phyloP scores from a whole-genome alignment of 37 sponge, comb jelly and placozoan genomes.

The Trichoplax adhaerens region DNA sequence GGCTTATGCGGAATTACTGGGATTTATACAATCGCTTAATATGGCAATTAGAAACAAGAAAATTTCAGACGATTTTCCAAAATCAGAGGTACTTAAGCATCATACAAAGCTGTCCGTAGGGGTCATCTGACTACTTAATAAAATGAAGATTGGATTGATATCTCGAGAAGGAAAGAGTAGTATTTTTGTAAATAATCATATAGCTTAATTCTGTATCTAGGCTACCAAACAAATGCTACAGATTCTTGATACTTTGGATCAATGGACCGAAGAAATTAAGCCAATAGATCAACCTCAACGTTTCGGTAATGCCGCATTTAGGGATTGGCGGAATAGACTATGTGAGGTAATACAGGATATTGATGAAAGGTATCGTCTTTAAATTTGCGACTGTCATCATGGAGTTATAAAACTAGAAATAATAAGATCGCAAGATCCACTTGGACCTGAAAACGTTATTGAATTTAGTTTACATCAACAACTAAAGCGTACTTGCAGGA shows the following conservation, averaged over 20 bases:
- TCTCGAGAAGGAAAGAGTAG: not conserved
- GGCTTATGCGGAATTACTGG: constrained; percentile 43
- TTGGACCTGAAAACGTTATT: not conserved
- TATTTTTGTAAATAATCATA: constrained; percentile 4
- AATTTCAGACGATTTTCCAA: constrained; percentile 22
- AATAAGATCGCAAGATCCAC: not conserved
- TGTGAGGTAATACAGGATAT: constrained; percentile 20
- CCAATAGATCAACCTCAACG: constrained; percentile 63
- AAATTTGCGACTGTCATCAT: not conserved
- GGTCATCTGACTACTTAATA: too few species aligned
- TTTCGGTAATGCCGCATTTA: constrained; percentile 86
- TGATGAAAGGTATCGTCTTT: not conserved
- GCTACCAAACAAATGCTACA: constrained; percentile 8
- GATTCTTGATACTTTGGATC: constrained; percentile 26
- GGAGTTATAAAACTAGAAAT: not conserved
- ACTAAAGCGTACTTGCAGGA: constrained; percentile 1
- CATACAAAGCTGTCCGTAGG: not conserved
- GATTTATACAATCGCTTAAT: constrained; percentile 38
- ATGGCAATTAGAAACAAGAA: constrained; percentile 51
- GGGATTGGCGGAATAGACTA: constrained; percentile 47
- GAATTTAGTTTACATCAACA: not conserved
- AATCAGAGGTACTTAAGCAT: not conserved
- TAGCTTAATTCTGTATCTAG: not conserved
- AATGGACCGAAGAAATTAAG: constrained; percentile 61
- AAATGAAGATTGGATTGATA: too few species aligned